These are phyloP conservation scores for Zophobas morio DNA, from an alignment of 1,140 invertebrate species.

Conservation along the genomic window DNA sequence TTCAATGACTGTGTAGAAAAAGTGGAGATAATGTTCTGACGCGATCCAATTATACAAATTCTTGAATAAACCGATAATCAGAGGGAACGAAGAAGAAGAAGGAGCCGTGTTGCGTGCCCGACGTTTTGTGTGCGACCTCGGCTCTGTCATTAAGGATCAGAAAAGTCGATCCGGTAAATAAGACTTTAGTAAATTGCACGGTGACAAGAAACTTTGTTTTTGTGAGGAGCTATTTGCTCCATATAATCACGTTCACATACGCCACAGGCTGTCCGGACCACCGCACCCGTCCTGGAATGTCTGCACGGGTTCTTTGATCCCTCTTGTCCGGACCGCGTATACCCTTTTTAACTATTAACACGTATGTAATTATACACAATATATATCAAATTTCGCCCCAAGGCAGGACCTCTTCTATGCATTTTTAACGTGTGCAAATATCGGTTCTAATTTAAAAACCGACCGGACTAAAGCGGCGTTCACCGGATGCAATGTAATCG, in stretches of 20 bases:
- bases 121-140: conserved; percentile 37
- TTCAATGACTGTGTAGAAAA: conserved; percentile 34
- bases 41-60: conserved; percentile 49
- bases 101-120: conserved; percentile 33
- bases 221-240: conserved; percentile 53
- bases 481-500: neutral
- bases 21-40: conserved; percentile 23
- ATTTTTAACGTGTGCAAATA: conserved; percentile 58
- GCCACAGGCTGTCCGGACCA: conserved; percentile 57
- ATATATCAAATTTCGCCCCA: conserved; percentile 51
- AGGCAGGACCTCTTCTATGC: conserved; percentile 46
- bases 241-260: conserved; percentile 59
- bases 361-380: conserved; percentile 61
- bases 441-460: conserved; percentile 53
- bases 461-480: conserved; percentile 24
- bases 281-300: conserved; percentile 54
- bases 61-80: conserved; percentile 49
- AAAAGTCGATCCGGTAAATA: conserved; percentile 45
- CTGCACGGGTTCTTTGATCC: conserved; percentile 60
- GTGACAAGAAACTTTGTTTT: conserved; percentile 51
- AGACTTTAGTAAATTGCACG: conserved; percentile 51
- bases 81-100: conserved; percentile 30
- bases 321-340: conserved; percentile 49
- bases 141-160: conserved; percentile 39
- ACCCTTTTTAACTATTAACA: conserved; percentile 61